Evolutionary conservation across 2,888 invertebrate species (phyloP).

Genomic region (Xanthorhoe spadicearia): DNA sequence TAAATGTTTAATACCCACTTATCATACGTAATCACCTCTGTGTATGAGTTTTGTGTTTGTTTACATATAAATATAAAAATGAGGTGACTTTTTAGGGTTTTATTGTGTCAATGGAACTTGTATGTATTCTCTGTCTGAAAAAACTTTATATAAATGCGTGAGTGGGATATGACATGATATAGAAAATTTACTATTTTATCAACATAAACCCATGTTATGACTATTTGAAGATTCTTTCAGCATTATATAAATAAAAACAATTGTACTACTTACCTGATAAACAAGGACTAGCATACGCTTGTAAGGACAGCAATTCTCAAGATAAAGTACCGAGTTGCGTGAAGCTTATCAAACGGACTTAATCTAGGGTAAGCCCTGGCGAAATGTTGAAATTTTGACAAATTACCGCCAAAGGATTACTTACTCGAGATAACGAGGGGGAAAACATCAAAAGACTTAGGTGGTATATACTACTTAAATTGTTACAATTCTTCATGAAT

Average conservation of each 20-base stretch:
- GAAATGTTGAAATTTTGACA: constrained; percentile 73
- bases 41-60: neutral
- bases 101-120: too few species aligned
- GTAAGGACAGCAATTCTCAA: constrained; percentile 45
- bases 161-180: too few species aligned
- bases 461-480: neutral
- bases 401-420: constrained; percentile 71
- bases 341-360: constrained; percentile 61
- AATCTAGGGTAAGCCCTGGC: constrained; percentile 49
- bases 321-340: constrained; percentile 58
- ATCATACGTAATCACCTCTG: constrained; percentile 18
- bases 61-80: neutral
- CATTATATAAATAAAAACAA: too few species aligned
- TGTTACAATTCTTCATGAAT: neutral
- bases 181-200: too few species aligned
- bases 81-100: too few species aligned
- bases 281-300: constrained; percentile 27
- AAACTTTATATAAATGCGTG: too few species aligned
- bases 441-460: neutral
- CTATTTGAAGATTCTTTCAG: too few species aligned
- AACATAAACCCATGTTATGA: too few species aligned
- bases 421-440: neutral
- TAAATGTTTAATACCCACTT: constrained; percentile 30
- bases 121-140: neutral
- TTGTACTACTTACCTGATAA: too few species aligned